Percentiles rank a stretch among this genome's conserved stretches.
phyloP scores from a whole-genome alignment of 2,888 invertebrate species.

The Nephrotoma appendiculata region DNA sequence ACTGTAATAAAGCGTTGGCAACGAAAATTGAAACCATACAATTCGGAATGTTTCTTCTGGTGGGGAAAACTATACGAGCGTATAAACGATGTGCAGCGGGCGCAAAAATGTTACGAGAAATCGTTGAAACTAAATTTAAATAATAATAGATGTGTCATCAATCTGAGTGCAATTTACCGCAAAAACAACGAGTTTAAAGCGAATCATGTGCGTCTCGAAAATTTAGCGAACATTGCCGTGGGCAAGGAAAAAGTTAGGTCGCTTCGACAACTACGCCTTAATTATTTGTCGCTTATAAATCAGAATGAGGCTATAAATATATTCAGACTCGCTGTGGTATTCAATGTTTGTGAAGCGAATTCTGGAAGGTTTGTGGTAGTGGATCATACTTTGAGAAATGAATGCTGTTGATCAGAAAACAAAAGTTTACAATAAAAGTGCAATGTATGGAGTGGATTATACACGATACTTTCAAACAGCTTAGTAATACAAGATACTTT shows the following conservation, averaged over 20 bases:
- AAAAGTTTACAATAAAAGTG: no score
- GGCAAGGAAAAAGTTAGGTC: conserved; percentile 52
- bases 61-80: conserved; percentile 61
- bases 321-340: conserved; percentile 58
- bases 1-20: conserved; percentile 47
- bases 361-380: no score
- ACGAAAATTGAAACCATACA: conserved; percentile 59
- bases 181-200: conserved; percentile 48
- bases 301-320: conserved; percentile 59
- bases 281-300: conserved; percentile 58
- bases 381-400: no score
- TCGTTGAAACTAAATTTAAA: conserved; percentile 57
- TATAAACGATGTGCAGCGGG: conserved; percentile 51
- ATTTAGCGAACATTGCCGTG: conserved; percentile 34
- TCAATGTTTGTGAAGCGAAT: no score
- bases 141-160: conserved; percentile 50
- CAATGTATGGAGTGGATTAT: no score
- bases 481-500: no score
- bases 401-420: no score
- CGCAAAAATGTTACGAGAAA: conserved; percentile 73
- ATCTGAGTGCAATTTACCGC: conserved; percentile 62
- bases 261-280: conserved; percentile 69
- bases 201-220: conserved; percentile 45
- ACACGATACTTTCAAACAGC: no score
- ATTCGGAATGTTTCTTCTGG: conserved; percentile 56